Base-by-base conservation (phyloP, 30 jellyfish, hydroid and myxozoan species). In the Hydractinia echinata region DNA sequence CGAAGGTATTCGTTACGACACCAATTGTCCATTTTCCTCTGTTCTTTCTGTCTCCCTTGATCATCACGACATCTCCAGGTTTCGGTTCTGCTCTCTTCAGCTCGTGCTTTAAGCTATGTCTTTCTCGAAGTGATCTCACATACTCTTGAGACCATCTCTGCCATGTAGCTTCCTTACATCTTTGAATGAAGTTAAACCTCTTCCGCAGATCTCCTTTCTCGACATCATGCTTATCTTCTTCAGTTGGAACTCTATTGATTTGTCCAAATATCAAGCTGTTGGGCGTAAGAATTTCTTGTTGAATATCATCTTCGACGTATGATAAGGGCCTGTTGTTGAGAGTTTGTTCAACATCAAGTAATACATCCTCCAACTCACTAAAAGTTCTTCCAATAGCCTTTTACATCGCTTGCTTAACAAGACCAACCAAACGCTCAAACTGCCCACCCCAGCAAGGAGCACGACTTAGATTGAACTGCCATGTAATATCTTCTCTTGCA, bases 371-470 rank as follows among this genome's bases (percentile, higher is more conserved):
- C 67, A 86, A 67, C 83, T 86, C 95, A 21, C 53, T 69, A 16
- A 73, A 60, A 19, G 92, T 85, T 73, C 55, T 81, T 67, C 95
- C 95, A 20, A 76, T 20, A 18, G 83, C 77, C 60, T 62, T 82
- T 53, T 52, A 87, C 83, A 82, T 21, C 76, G 96, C 66, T 56
- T 87, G 85, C 88, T 87, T 87, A 44, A 87, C 92, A 21, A 87
- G 78, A 55, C 88, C 85, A 69, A 87, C 79, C 30, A 81, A 51
- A 30, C 93, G 79, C 72, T 87, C 85, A 77, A 76, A 87, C 68
- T 82, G 96, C 78, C 96, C 96, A 49, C 93, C 93, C 89, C 92
- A 73, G 85, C 89, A 82, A 21, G 96, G 89, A 5, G 88, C 96
- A 54, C 78, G 55, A 53, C 96, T 87, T 56, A 76, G 64, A 49